Evolutionary conservation across 1,140 invertebrate genomes (phyloP).

Genomic region (Paraescarpia echinospica): DNA sequence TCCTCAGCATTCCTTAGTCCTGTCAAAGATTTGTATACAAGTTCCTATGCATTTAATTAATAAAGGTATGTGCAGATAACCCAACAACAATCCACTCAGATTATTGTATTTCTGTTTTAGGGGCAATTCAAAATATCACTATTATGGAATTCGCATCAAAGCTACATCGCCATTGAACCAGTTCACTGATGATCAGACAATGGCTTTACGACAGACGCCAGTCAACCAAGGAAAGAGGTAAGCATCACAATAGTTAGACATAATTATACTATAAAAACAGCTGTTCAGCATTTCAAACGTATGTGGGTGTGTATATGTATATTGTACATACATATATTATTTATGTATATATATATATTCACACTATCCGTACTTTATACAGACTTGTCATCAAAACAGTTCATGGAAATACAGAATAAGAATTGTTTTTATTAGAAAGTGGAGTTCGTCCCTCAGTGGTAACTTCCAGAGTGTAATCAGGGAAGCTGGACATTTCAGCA

Average conservation of each 20-base stretch:
- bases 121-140: conserved; percentile 99
- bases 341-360: background rate
- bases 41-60: background rate
- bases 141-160: conserved; percentile 98
- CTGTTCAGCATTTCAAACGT: background rate
- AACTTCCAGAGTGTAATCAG: no score
- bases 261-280: background rate
- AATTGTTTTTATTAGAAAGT: no score
- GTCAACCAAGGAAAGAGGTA: conserved; percentile 35
- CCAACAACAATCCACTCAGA: background rate
- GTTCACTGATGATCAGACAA: conserved; percentile 63
- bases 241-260: background rate
- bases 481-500: no score
- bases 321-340: no score
- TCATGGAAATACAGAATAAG: background rate
- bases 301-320: no score
- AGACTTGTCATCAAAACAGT: background rate
- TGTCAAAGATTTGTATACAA: background rate
- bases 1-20: background rate
- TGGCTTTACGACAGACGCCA: conserved; percentile 60
- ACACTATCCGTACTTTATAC: background rate
- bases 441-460: background rate
- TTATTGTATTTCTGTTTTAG: conserved; percentile 57
- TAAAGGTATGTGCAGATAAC: background rate
- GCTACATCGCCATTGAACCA: conserved; percentile 77